A percentile compares a stretch with the other conserved stretches of the same genome.
Conservation (phyloP, 2,797 vertebrate genomes). For the Diglossa cyanea region DNA sequence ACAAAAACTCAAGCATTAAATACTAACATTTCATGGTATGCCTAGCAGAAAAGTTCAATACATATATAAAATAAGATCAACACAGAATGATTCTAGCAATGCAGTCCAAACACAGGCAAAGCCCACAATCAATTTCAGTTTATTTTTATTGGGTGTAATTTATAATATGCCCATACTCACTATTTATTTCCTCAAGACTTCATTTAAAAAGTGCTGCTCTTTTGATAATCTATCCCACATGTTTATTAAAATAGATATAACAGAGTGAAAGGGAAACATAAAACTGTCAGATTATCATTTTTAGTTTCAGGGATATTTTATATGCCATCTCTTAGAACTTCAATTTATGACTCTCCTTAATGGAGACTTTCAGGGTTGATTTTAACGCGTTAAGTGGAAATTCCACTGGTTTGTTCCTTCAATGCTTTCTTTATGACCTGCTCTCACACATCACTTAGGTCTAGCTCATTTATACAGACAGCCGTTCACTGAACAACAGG, state of each 20-base stretch:
- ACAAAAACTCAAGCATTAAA: background rate
- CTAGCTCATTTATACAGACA: slow-evolving; percentile 3
- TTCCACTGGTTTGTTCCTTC: background rate
- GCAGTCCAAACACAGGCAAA: background rate
- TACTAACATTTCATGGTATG: background rate
- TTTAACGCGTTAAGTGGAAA: slow-evolving; percentile 21
- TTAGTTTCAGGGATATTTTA: slow-evolving; percentile 22
- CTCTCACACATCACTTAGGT: background rate
- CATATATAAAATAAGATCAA: background rate
- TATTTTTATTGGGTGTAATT: slow-evolving; percentile 7
- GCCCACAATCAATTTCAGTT: background rate
- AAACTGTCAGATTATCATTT: background rate
- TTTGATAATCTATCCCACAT: background rate
- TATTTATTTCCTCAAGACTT: slow-evolving; percentile 31
- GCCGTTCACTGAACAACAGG: background rate
- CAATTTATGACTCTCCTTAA: slow-evolving; percentile 23
- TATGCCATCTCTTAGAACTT: background rate
- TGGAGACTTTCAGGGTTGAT: slow-evolving; percentile 19
- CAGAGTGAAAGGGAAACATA: slow-evolving; percentile 24
- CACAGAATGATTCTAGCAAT: background rate
- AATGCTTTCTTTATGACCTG: slow-evolving; percentile 1
- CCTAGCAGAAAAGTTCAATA: background rate
- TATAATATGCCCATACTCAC: background rate
- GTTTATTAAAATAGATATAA: slow-evolving; percentile 35
- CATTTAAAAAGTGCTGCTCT: background rate